Evolutionary conservation across 2,797 vertebrate species (phyloP), one percentile per base, ranked within the genome.

Genomic region (Balearica regulorum): DNA sequence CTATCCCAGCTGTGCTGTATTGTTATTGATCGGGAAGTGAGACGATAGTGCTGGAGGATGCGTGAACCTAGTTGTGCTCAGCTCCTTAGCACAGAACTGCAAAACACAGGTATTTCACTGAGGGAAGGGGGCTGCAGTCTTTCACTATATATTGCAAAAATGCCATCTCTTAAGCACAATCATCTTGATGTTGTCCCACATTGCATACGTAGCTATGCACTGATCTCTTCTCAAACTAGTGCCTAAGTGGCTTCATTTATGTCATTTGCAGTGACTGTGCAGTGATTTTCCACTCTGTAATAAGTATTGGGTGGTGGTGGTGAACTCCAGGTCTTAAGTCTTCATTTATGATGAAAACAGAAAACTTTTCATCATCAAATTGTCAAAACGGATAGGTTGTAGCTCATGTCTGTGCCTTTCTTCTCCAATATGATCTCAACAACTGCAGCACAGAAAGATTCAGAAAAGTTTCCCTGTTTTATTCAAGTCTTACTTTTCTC

Each of bases 21-120:
- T 43, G 41, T 13, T 85, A 35, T 25, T 41, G 51, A 16, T 2
- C 0, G 5, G 55, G 55, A 77, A 60, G 21, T 2, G 81, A 89
- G 22, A 54, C 5, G 54, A 16, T 37, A 39, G 14, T 29, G 53
- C 60, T 53, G 76, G 16, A 71, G 57, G 26, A 70, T 35, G 60
- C 69, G 31, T 2, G 10, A 53, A 10, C n/a, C 31, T 71, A 7
- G 17, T 6, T 0, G 0, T 19, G 9, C 29, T 77, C 31, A 24
- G 16, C 35, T 31, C 11, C 18, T 33, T 7, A 14, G 54, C 43
- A 53, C 11, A 35, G 65, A 71, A 72, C 19, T 46, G 39, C 16
- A 46, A 49, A 90, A 3, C 5, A 43, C 29, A 61, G 16, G 18
- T 15, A 14, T 64, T 70, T 53, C 84, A 61, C 62, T 6, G 6